These are phyloP conservation scores for Otus sunia DNA, from an alignment of 2,113 vertebrate species.

Conservation along the genomic window DNA sequence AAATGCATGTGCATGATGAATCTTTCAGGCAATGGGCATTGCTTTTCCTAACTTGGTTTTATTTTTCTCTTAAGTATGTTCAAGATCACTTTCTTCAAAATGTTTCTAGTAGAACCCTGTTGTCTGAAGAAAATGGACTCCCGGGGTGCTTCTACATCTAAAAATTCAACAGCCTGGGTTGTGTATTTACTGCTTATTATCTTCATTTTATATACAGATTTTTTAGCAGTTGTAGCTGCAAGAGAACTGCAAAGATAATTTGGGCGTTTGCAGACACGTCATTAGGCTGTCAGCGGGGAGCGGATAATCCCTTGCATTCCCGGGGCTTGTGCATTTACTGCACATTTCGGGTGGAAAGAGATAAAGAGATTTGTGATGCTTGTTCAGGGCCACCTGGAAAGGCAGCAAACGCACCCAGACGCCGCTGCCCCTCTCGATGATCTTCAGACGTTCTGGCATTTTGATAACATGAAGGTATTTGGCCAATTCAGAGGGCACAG, in stretches of 20 bases:
- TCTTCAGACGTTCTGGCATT: accelerated
- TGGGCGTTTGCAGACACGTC: neutral
- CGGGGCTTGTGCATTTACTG: neutral
- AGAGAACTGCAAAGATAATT: neutral
- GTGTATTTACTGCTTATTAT: neutral
- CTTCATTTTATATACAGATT: neutral
- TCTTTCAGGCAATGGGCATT: neutral
- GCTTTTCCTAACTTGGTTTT: neutral
- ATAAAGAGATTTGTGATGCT: neutral
- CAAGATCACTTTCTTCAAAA: neutral
- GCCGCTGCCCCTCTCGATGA: neutral
- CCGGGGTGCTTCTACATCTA: neutral
- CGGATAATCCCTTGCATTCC: neutral
- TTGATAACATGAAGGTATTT: neutral
- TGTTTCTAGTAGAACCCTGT: neutral
- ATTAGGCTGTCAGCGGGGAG: neutral
- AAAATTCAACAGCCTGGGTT: neutral
- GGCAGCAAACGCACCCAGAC: accelerated
- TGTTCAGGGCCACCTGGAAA: neutral
- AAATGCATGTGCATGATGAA: neutral
- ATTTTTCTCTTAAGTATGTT: neutral
- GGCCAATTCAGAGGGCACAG: neutral
- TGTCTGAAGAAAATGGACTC: neutral
- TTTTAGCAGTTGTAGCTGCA: neutral
- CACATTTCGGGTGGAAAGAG: neutral